phyloP scores from a whole-genome alignment of 2,888 invertebrate genomes.

The Ramazzottius varieornatus region DNA sequence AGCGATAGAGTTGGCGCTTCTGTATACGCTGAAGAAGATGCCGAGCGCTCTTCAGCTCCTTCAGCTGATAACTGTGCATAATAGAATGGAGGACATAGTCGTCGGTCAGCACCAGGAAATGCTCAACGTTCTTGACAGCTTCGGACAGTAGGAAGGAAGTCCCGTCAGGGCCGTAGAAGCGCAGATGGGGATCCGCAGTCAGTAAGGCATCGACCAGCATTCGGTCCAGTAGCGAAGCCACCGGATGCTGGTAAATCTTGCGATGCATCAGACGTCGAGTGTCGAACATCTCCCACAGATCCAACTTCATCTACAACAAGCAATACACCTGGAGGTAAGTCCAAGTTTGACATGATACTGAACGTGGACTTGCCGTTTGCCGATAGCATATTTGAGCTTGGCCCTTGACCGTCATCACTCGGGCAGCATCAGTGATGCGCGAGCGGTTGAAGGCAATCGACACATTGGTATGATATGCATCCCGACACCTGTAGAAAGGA shows the following conservation, averaged over 20 bases:
- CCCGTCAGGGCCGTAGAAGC: background rate
- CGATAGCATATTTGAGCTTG: no score
- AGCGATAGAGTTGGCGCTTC: no score
- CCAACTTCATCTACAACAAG: no score
- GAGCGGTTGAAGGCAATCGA: background rate
- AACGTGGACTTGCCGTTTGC: no score
- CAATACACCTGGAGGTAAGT: no score
- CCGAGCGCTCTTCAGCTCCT: no score
- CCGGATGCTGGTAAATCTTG: slow-evolving; percentile 28
- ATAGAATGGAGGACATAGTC: no score
- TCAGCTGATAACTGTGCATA: no score
- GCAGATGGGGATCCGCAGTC: background rate
- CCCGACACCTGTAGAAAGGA: no score
- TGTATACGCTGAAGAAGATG: no score
- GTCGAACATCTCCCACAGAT: slow-evolving; percentile 27
- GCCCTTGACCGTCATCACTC: slow-evolving; percentile 7
- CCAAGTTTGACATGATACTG: no score
- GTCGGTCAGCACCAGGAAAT: background rate
- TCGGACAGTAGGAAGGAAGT: background rate
- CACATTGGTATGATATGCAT: no score
- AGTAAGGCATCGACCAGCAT: slow-evolving; percentile 20
- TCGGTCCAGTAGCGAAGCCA: slow-evolving; percentile 23
- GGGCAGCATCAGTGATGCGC: slow-evolving; percentile 8
- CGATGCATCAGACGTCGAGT: slow-evolving; percentile 26
- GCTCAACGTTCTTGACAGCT: background rate